Evolutionary conservation across 2,888 invertebrate genomes (phyloP).

Genomic region (Scaptomyza flava): DNA sequence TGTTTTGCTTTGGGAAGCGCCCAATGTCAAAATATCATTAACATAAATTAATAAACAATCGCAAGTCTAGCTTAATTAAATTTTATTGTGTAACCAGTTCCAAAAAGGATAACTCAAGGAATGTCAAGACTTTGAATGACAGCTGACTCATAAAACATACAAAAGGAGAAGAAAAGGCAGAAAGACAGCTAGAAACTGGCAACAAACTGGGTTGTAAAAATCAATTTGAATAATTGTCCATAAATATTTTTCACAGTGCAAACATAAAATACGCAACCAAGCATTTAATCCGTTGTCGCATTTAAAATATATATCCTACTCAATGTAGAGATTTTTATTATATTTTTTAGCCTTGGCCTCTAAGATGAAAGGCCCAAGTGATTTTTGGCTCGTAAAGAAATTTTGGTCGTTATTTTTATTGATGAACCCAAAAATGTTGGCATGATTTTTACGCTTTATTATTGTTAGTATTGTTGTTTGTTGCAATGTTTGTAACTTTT

Average conservation of each 20-base stretch:
- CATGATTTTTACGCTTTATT: slow-evolving; percentile 7
- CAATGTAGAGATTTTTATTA: slow-evolving; percentile 1
- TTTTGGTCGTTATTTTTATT: slow-evolving; percentile 59
- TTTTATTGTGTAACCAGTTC: slow-evolving; percentile 52
- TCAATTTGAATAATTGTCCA: slow-evolving; percentile 68
- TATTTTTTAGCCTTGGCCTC: slow-evolving; percentile 12
- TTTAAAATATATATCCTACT: slow-evolving; percentile 32
- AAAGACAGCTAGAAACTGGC: neutral
- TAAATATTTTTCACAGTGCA: slow-evolving; percentile 53
- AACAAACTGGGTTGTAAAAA: neutral
- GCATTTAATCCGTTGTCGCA: slow-evolving; percentile 72
- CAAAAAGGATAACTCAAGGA: neutral
- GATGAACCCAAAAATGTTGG: slow-evolving; percentile 52
- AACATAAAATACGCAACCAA: slow-evolving; percentile 62
- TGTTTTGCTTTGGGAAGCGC: neutral
- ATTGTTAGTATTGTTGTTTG: slow-evolving; percentile 4
- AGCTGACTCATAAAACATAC: slow-evolving; percentile 34
- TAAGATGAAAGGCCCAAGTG: slow-evolving; percentile 42
- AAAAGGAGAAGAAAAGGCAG: neutral
- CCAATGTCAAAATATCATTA: slow-evolving; percentile 71
- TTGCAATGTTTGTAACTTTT: slow-evolving; percentile 15
- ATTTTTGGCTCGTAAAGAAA: slow-evolving; percentile 65
- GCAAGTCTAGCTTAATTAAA: slow-evolving; percentile 74
- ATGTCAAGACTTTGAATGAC: slow-evolving; percentile 16
- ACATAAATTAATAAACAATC: slow-evolving; percentile 79